These are phyloP conservation scores for Cathartes aura DNA, from an alignment of 2,113 vertebrate species.

Conservation along the genomic window DNA sequence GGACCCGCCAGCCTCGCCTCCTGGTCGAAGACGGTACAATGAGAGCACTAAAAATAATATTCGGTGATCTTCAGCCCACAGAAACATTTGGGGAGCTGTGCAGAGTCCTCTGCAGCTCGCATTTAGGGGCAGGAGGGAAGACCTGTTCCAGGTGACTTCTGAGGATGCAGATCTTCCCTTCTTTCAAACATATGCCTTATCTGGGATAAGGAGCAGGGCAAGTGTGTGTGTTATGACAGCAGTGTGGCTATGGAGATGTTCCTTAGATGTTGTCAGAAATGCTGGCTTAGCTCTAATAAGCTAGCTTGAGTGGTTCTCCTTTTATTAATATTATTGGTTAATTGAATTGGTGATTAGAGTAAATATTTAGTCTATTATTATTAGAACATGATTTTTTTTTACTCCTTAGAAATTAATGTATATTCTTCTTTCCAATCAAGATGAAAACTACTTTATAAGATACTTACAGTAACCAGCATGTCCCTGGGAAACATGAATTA, in stretches of 20 bases:
- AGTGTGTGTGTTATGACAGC: neutral
- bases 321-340: neutral
- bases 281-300: neutral
- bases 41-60: rapidly evolving
- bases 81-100: neutral
- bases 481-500: neutral
- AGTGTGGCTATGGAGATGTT: rapidly evolving
- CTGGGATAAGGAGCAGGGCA: neutral
- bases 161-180: neutral
- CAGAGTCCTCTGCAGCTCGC: neutral
- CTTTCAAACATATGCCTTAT: neutral
- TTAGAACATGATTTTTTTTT: neutral
- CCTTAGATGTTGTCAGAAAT: neutral
- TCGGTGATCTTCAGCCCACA: rapidly evolving
- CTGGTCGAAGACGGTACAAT: rapidly evolving
- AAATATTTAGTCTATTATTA: neutral
- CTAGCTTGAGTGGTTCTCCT: neutral
- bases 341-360: neutral
- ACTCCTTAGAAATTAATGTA: neutral
- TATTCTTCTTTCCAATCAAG: neutral
- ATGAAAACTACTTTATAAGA: neutral
- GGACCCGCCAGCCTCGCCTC: rapidly evolving
- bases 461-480: neutral
- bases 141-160: neutral
- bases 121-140: neutral